A percentile compares a stretch with the other conserved stretches of the same genome.
These are phyloP conservation scores for Aelia acuminata DNA, from an alignment of 2,888 invertebrate genomes.

Conservation along the genomic window DNA sequence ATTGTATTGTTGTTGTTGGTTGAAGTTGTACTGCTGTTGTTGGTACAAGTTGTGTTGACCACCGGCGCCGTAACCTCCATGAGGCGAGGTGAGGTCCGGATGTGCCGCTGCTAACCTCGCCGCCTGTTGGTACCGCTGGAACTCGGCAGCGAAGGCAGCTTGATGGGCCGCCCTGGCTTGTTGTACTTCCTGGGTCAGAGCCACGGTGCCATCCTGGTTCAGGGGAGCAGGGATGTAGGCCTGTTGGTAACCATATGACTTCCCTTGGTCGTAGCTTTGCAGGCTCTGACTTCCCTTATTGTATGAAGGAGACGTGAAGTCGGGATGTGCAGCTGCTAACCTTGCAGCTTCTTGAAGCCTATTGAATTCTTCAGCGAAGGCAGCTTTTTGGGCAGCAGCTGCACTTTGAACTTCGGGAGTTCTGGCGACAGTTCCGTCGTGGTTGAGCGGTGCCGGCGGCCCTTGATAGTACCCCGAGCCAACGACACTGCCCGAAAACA, in stretches of 20 bases:
- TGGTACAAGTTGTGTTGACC: neutral
- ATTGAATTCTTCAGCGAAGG: neutral
- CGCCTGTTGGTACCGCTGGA: neutral
- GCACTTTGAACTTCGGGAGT: neutral
- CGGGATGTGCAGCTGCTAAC: neutral
- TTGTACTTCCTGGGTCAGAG: slow-evolving; percentile 71
- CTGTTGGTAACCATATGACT: neutral
- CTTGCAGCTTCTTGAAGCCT: neutral
- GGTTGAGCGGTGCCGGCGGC: neutral
- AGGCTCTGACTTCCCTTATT: neutral
- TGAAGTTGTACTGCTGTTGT: neutral
- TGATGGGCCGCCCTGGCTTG: slow-evolving; percentile 70
- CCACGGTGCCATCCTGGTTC: slow-evolving; percentile 67
- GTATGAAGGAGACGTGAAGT: neutral
- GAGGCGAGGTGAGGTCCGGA: neutral
- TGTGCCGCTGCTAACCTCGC: neutral
- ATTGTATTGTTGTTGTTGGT: neutral
- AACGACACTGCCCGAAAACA: neutral
- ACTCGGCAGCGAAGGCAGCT: neutral
- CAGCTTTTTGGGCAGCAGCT: slow-evolving; percentile 38
- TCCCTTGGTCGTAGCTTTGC: neutral
- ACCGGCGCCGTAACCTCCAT: neutral
- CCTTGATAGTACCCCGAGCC: neutral
- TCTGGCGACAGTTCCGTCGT: neutral
- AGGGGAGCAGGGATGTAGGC: neutral